Base-by-base conservation (phyloP, 2,113 vertebrate species). In the Aplodontia rufa region DNA sequence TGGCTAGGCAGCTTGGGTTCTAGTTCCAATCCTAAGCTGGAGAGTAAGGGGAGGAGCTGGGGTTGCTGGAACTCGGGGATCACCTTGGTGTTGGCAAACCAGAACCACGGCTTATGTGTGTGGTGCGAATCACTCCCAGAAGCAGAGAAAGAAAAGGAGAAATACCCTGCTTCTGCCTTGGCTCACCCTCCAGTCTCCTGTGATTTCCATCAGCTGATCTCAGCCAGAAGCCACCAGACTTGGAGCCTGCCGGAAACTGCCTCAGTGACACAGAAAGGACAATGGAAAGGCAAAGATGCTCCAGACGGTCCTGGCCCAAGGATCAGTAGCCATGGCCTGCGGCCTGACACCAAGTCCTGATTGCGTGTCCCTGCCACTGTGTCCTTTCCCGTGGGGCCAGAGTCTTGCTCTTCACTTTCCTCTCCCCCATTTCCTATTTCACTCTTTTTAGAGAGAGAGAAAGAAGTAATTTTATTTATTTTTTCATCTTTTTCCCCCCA, bases 71-170 rank as follows among this genome's bases (percentile, higher is more conserved):
- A 42, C 20, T 17, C 60, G 32, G 28, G 24, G 13, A 51, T 37
- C 45, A 19, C 6, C 0, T 14, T 62, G 37, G n/a, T 42, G 5
- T 75, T 32, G 20, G 55, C 55, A 55, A 68, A 64, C 58, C 16
- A 14, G 37, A 60, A 62, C n/a, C 8, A 7, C 1, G 16, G 19
- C 40, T 0, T 2, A 8, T 22, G 4, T 32, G 11, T 49, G n/a
- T 78, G 35, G 69, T 47, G 26, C 19, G 66, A 30, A 47, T 24
- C 24, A 17, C 40, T 82, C 22, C 80, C 10, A 30, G 55, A 91
- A 84, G 76, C n/a, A 93, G 17, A 80, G 68, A 69, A 30, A n/a
- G 19, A 68, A 9, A 55, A 47, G 72, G 22, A 42, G 22, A 92
- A 74, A 87, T 19, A 3, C 1, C 5, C 8, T 83, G 5, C 16